phyloP scores from a whole-genome alignment of 92 coral and sea anemone species.

The Epizoanthus stellaris region DNA sequence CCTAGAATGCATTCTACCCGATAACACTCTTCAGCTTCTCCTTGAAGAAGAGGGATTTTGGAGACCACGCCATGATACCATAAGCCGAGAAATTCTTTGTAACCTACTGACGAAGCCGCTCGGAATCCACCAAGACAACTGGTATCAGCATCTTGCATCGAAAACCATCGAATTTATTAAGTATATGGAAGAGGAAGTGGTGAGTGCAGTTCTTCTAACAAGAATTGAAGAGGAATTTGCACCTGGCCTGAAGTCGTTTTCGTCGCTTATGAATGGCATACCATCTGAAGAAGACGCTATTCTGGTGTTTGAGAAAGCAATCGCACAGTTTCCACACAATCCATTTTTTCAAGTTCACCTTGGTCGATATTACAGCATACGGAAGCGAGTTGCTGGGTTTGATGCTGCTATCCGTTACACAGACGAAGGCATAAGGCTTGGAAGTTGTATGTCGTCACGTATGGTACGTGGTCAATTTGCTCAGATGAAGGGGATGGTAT shows the following conservation, averaged over 20 bases:
- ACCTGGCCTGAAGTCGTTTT: constrained; percentile 24
- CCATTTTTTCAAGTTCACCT: constrained; percentile 69
- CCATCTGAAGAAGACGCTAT: constrained; percentile 61
- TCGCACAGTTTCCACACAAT: constrained; percentile 47
- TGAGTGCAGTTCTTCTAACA: constrained; percentile 45
- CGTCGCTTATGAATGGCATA: constrained; percentile 50
- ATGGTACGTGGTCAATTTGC: constrained; percentile 62
- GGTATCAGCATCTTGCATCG: constrained; percentile 55
- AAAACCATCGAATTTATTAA: constrained; percentile 50
- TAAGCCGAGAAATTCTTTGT: constrained; percentile 52
- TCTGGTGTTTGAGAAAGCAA: constrained; percentile 63
- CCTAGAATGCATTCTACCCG: constrained; percentile 31
- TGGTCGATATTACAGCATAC: constrained; percentile 68
- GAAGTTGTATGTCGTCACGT: background rate
- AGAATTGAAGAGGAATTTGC: background rate
- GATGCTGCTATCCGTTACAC: constrained; percentile 59
- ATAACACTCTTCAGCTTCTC: constrained; percentile 49
- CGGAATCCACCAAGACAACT: constrained; percentile 46
- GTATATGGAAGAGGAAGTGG: constrained; percentile 50
- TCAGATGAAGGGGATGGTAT: constrained; percentile 79
- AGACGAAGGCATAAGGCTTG: constrained; percentile 54
- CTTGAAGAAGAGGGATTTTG: constrained; percentile 69
- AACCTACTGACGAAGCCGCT: constrained; percentile 41
- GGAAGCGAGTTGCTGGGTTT: constrained; percentile 48
- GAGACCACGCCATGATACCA: constrained; percentile 63